Evolutionary conservation across 2,888 invertebrate genomes (phyloP), one percentile per base, ranked within the genome.

Genomic region (Dynastes grantii): DNA sequence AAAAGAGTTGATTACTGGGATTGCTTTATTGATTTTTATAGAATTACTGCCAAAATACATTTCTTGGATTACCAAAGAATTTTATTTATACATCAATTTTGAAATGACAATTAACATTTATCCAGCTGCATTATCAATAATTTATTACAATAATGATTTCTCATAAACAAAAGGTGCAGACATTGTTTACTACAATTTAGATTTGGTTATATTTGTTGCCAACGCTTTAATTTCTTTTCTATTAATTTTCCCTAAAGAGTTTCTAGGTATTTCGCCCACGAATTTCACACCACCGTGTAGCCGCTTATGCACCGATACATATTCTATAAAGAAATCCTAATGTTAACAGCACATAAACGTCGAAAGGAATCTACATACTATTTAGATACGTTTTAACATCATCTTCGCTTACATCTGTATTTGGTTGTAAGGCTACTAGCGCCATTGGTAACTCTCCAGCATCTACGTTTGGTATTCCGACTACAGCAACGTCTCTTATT

Each of bases 381-480:
- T 91, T 89, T 22, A 93, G 89, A 86, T 89, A 92, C 27, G 84
- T 76, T n/a, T 77, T 67, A 11, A 87, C 79, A 70, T 86, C 84
- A 49, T 83, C 76, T 82, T 91, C 91, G 0, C 90, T 91, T 76
- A 93, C 84, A 1, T 87, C 83, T 0, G 88, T 86, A 82, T 88
- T 89, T 0, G 90, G 89, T 85, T 93, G 92, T 75, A 90, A 90
- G 2, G 95, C 95, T 6, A 96, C 91, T 87, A 94, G 95, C 0
- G 95, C 96, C 81, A 92, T 83, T 9, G 96, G 95, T 73, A 95
- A 88, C 87, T 96, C 95, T n/a, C 96, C 96, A 55, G 93, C 92
- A 67, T 85, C 86, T 85, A 93, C 93, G 87, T 96, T 92, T 0
- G 95, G 93, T 73, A 92, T 87, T 22, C 96, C 97, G 84, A 96